A percentile compares a stretch with the other conserved stretches of the same genome.
Evolutionary conservation across 2,113 vertebrate species (phyloP).

Genomic region (Bufo gargarizans): DNA sequence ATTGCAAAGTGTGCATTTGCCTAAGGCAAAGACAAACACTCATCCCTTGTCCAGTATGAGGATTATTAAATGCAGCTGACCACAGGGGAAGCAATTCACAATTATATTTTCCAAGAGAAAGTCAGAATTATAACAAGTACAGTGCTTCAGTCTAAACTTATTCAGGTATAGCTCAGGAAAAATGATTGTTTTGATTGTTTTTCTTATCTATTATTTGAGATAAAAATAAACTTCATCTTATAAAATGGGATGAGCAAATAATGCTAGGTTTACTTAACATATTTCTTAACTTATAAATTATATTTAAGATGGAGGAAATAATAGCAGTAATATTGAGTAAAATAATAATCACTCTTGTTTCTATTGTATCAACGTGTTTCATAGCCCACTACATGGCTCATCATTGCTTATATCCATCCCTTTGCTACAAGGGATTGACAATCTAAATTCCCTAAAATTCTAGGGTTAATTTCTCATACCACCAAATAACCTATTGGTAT

Average conservation of each 20-base stretch:
- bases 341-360: not conserved
- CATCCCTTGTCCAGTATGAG: conserved; percentile 50
- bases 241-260: not conserved
- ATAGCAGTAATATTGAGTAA: not conserved
- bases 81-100: conserved; percentile 47
- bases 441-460: no score
- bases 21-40: conserved; percentile 46
- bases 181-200: not conserved
- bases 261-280: not conserved
- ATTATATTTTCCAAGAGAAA: conserved; percentile 53
- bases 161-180: conserved; percentile 18
- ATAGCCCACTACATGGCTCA: no score
- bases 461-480: no score
- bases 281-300: not conserved
- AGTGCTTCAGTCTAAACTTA: conserved; percentile 11
- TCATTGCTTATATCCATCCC: no score
- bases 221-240: not conserved
- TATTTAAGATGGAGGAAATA: not conserved
- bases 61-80: conserved; percentile 57
- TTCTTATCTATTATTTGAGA: not conserved
- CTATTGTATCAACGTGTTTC: no score
- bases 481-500: no score
- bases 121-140: conserved; percentile 32
- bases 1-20: conserved; percentile 48
- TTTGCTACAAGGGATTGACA: no score